Percentiles rank a stretch among this genome's conserved stretches.
Evolutionary conservation across 2,113 vertebrate species (phyloP).

Genomic region (Lycaon pictus): DNA sequence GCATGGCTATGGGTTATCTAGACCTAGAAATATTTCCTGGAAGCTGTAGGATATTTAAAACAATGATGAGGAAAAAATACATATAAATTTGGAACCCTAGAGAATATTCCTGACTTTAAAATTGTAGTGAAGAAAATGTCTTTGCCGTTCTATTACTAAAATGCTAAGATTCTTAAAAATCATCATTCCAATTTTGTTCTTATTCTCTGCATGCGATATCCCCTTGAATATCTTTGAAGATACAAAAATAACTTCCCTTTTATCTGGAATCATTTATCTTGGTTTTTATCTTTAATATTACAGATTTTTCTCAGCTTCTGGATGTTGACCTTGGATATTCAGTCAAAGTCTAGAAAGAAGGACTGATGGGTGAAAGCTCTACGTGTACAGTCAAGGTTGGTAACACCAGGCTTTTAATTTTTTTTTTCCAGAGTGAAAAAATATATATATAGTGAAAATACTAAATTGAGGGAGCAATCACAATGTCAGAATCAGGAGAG

Average conservation of each 20-base stretch:
- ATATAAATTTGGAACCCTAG: not conserved
- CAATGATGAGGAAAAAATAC: not conserved
- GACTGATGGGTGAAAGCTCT: not conserved
- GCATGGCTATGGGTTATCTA: not conserved
- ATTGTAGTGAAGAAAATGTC: not conserved
- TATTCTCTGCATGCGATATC: not conserved
- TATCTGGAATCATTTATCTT: conserved; percentile 15
- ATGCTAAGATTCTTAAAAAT: not conserved
- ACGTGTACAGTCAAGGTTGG: not conserved
- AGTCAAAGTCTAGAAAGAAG: not conserved
- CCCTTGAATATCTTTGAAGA: not conserved
- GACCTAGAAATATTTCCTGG: not conserved
- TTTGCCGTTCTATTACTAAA: not conserved
- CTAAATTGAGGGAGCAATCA: not conserved
- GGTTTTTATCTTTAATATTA: not conserved
- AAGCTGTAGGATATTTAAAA: not conserved
- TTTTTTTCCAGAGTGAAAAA: not conserved
- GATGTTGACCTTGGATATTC: not conserved
- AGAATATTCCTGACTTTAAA: not conserved
- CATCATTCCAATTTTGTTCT: not conserved
- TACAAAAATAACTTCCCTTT: not conserved
- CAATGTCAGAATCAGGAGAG: not conserved
- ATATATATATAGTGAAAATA: not conserved
- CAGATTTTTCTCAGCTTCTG: not conserved
- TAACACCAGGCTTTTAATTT: not conserved